Conservation (phyloP, 2,797 vertebrate species). For the Coccyzus lansbergi region DNA sequence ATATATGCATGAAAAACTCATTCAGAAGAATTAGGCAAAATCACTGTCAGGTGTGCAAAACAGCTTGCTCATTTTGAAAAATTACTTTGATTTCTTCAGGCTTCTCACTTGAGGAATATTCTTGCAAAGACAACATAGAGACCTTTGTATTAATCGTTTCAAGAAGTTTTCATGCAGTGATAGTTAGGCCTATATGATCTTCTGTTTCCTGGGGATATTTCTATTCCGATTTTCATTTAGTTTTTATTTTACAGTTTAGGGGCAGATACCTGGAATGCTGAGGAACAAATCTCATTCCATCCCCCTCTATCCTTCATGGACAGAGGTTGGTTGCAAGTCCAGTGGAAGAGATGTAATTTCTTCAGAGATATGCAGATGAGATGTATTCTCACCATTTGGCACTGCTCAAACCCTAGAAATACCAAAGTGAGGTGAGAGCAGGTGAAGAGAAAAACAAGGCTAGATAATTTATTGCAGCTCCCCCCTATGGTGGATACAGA, state of each 20-base stretch:
- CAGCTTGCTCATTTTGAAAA: neutral
- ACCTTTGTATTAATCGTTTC: neutral
- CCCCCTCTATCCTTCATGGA: accelerated
- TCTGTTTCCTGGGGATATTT: neutral
- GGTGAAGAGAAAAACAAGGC: neutral
- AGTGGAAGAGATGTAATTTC: neutral
- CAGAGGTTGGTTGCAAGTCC: neutral
- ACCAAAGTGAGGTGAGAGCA: neutral
- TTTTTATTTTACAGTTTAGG: neutral
- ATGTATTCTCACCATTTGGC: accelerated
- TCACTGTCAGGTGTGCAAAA: neutral
- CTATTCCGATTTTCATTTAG: neutral
- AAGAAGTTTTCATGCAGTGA: neutral
- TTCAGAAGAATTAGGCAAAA: neutral
- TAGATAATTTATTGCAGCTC: neutral
- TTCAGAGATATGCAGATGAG: neutral
- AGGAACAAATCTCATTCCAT: neutral
- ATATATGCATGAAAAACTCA: neutral
- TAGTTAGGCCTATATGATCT: neutral
- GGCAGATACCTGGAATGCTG: neutral
- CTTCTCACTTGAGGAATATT: neutral
- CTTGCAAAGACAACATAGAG: neutral
- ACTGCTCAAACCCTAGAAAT: neutral
- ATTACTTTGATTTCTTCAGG: neutral
- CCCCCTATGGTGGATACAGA: neutral